Evolutionary conservation across 2,888 invertebrate genomes (phyloP), one percentile per base, ranked within the genome.

Genomic region (Pecten maximus): DNA sequence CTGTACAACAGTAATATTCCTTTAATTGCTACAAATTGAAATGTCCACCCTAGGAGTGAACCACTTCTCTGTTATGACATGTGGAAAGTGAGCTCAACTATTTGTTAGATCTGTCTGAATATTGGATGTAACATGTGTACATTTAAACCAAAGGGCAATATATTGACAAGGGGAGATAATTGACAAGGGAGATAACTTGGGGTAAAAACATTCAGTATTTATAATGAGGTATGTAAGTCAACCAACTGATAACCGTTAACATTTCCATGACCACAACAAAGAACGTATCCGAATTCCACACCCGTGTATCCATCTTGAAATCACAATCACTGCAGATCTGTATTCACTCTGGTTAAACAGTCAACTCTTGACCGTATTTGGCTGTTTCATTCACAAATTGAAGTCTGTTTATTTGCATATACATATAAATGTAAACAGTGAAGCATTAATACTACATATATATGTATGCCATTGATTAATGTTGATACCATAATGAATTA

Each of bases 391-490:
- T 10, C 28, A 74, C 28, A 54, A 35, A 74, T 74, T 28, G 74
- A 74, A 74, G 74, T 74, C 74, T 35, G 35, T 74, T 35, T 28
- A 28, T 60, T 74, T 74, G 74, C 74, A 74, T 74, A 74, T 74
- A 74, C 35, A 74, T 74, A 74, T 35, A 74, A 6, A 74, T 74
- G 74, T 74, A 74, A 23, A 74, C 10, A 74, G 35, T 12, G 35
- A 74, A 74, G 74, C 74, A 74, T 8, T 35, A 74, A 35, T 8
- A 74, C 74, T 12, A 54, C 23, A 23, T 10, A 54, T 54, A 54
- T 74, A 74, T 74, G 23, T 74, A 28, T 74, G 74, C 74, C 74
- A 74, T 35, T 60, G 60, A n/a, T 60, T 35, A 74, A 35, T 74
- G 28, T 28, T 6, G 74, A 74, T 28, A 28, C 74, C 74, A 74